Evolutionary conservation across 2,113 vertebrate genomes (phyloP).

Genomic region (Onychostruthus taczanowskii): DNA sequence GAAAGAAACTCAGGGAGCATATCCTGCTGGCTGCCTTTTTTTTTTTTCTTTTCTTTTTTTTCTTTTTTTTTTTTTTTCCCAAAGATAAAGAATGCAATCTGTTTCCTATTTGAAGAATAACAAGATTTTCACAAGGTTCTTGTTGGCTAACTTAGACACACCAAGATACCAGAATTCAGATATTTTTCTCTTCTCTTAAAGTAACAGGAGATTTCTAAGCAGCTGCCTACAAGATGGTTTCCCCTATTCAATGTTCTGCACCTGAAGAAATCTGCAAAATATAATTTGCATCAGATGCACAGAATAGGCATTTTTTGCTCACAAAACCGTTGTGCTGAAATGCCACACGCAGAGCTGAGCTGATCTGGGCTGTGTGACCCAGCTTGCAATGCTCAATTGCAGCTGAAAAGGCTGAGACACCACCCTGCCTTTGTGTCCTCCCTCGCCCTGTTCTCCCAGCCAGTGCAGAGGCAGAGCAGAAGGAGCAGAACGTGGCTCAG

Average conservation of each 20-base stretch:
- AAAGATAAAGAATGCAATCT: neutral
- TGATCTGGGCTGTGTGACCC: neutral
- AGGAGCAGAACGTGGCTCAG: neutral
- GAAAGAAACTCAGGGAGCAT: neutral
- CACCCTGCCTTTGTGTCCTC: neutral
- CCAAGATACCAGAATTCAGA: neutral
- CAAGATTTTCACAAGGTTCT: neutral
- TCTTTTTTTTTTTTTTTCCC: no score
- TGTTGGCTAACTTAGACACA: neutral
- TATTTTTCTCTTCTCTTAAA: neutral
- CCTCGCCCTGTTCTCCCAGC: neutral
- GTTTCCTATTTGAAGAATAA: neutral
- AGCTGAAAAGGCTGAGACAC: neutral
- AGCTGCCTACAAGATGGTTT: neutral
- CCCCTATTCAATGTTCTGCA: neutral
- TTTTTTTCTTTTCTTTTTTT: no score
- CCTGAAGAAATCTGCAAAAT: neutral
- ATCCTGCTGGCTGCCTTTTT: neutral
- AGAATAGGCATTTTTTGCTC: neutral
- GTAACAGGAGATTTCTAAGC: neutral
- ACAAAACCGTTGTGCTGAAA: neutral
- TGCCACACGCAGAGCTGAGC: neutral
- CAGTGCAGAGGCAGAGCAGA: neutral
- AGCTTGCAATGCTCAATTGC: neutral
- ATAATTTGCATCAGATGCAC: neutral